Conservation (phyloP, 1,140 invertebrate genomes). For the Apis dorsata region DNA sequence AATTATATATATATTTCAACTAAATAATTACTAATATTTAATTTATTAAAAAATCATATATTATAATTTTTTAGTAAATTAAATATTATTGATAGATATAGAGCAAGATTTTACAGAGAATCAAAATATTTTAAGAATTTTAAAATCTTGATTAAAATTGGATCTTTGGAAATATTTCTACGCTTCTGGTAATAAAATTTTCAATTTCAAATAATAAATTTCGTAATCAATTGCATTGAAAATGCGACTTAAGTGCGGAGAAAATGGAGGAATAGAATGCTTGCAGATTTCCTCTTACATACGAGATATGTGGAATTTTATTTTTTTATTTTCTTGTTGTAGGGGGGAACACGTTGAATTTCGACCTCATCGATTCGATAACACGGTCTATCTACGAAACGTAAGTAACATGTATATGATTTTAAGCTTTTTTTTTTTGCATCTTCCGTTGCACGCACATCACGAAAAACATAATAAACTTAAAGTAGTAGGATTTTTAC, state of each 20-base stretch:
- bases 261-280: slow-evolving; percentile 25
- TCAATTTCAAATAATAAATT: background rate
- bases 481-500: slow-evolving; percentile 20
- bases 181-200: background rate
- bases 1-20: too few relatives aligned
- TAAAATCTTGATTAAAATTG: background rate
- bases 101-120: background rate
- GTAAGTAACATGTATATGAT: slow-evolving; percentile 21
- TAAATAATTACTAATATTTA: too few relatives aligned
- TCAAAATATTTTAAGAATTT: background rate
- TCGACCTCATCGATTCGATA: background rate
- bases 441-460: slow-evolving; percentile 1
- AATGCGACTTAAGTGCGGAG: background rate
- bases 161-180: background rate
- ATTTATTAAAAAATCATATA: background rate
- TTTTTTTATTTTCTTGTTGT: slow-evolving; percentile 22
- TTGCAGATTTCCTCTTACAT: slow-evolving; percentile 14
- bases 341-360: slow-evolving; percentile 31
- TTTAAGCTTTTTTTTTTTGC: background rate
- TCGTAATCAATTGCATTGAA: background rate
- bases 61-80: too few relatives aligned
- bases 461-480: slow-evolving; percentile 3
- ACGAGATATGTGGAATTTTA: slow-evolving; percentile 43
- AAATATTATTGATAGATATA: too few relatives aligned
- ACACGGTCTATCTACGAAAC: slow-evolving; percentile 6